A percentile compares a stretch with the other conserved stretches of the same genome.
Conservation (phyloP, 2,888 invertebrate species). For the Pachydiplax longipennis region DNA sequence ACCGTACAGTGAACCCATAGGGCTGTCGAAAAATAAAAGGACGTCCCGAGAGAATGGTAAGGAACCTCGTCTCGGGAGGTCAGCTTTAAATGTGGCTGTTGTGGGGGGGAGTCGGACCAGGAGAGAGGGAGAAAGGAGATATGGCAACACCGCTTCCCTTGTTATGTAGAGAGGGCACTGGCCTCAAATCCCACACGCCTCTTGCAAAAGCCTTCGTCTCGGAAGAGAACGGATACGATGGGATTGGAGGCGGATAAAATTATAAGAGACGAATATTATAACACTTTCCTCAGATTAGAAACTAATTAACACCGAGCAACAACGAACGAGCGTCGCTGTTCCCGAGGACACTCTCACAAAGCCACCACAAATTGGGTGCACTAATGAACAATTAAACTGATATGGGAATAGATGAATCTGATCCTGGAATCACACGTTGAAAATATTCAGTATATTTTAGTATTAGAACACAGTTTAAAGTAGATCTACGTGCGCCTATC, state of each 20-base stretch:
- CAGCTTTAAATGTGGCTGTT: slow-evolving; percentile 38
- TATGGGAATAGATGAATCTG: no score
- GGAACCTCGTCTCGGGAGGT: slow-evolving; percentile 11
- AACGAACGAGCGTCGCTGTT: no score
- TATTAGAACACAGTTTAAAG: no score
- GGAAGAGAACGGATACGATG: neutral
- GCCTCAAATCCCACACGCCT: slow-evolving; percentile 33
- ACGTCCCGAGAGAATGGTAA: neutral
- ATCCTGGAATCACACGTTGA: no score
- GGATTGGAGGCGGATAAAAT: neutral
- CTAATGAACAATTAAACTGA: no score
- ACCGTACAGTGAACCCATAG: slow-evolving; percentile 17
- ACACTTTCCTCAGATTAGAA: no score
- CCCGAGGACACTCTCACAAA: no score
- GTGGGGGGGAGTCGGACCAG: slow-evolving; percentile 30
- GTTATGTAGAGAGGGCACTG: slow-evolving; percentile 43
- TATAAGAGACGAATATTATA: no score
- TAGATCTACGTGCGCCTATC: no score
- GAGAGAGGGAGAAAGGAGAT: slow-evolving; percentile 22
- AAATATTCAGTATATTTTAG: no score
- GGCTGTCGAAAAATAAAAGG: neutral
- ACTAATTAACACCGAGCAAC: no score
- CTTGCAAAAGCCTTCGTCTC: slow-evolving; percentile 17
- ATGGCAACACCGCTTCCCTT: slow-evolving; percentile 4
- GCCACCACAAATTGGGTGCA: no score